These are phyloP conservation scores for Elegia similella DNA, from an alignment of 2,888 invertebrate species.

Conservation along the genomic window DNA sequence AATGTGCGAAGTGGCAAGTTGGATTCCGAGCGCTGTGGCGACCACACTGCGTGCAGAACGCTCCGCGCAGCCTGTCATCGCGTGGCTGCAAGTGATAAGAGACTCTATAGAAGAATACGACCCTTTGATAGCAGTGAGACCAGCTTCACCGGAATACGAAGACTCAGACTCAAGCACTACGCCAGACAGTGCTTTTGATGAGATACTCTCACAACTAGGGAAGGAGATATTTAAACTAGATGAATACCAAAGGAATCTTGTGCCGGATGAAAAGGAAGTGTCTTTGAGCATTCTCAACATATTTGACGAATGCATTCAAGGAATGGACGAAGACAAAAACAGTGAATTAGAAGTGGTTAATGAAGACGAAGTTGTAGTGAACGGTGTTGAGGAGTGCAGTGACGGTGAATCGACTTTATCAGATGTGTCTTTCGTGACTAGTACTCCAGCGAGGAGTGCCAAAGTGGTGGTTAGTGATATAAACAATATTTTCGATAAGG, in stretches of 20 bases:
- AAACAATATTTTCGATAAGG: constrained; percentile 45
- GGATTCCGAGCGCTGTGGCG: constrained; percentile 76
- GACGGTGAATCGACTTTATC: constrained; percentile 59
- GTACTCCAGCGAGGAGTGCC: constrained; percentile 50
- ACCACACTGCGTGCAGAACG: constrained; percentile 63
- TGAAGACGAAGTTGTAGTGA: constrained; percentile 26
- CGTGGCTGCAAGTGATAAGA: constrained; percentile 67
- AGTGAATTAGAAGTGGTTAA: constrained; percentile 28
- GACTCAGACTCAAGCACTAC: constrained; percentile 39
- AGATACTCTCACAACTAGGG: constrained; percentile 72
- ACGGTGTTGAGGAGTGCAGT: constrained; percentile 44
- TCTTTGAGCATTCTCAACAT: constrained; percentile 71
- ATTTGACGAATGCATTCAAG: constrained; percentile 72
- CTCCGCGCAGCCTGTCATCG: constrained; percentile 62
- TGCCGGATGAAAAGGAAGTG: constrained; percentile 53
- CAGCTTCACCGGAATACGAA: constrained; percentile 39
- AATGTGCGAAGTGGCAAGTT: constrained; percentile 74
- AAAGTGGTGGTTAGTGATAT: constrained; percentile 37
- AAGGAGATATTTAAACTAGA: constrained; percentile 74
- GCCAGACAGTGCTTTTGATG: constrained; percentile 69
- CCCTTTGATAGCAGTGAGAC: constrained; percentile 52
- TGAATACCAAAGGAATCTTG: constrained; percentile 64
- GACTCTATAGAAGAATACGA: constrained; percentile 73
- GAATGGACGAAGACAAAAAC: constrained; percentile 45
- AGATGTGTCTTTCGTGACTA: constrained; percentile 58